Conservation (phyloP, 2,113 vertebrate species). For the Dermatemys mawii region DNA sequence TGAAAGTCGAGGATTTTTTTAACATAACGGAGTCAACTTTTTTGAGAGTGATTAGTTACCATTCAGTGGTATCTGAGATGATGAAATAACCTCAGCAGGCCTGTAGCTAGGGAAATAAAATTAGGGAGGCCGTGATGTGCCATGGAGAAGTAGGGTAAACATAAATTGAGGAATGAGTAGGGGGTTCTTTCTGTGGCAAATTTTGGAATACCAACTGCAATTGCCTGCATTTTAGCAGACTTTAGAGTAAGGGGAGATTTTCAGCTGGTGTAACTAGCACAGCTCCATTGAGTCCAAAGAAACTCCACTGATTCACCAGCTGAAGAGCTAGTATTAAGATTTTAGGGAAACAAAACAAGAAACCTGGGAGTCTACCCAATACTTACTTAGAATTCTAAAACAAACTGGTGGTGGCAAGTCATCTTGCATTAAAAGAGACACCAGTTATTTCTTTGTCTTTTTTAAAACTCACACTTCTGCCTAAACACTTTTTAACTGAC, state of each 20-base stretch:
- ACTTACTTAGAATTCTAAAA: background rate
- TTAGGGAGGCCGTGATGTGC: background rate
- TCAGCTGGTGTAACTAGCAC: background rate
- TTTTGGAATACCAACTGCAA: background rate
- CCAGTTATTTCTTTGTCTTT: background rate
- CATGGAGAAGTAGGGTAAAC: fast-evolving
- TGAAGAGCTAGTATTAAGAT: background rate
- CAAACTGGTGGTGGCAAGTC: background rate
- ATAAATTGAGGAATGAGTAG: fast-evolving
- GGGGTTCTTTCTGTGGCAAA: fast-evolving
- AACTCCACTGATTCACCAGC: fast-evolving
- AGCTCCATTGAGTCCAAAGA: fast-evolving
- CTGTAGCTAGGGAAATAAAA: background rate
- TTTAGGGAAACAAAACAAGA: background rate
- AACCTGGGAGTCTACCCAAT: background rate
- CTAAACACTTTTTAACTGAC: fast-evolving
- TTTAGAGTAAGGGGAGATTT: background rate
- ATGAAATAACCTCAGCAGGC: fast-evolving
- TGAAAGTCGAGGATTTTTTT: background rate
- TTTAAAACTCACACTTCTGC: background rate
- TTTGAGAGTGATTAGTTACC: background rate
- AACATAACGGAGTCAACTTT: background rate
- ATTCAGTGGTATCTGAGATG: background rate
- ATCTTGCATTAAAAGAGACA: background rate
- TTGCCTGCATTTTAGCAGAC: background rate